A percentile compares a stretch with the other conserved stretches of the same genome.
Conservation (phyloP, 2,888 invertebrate species). For the Synanthedon myopaeformis region DNA sequence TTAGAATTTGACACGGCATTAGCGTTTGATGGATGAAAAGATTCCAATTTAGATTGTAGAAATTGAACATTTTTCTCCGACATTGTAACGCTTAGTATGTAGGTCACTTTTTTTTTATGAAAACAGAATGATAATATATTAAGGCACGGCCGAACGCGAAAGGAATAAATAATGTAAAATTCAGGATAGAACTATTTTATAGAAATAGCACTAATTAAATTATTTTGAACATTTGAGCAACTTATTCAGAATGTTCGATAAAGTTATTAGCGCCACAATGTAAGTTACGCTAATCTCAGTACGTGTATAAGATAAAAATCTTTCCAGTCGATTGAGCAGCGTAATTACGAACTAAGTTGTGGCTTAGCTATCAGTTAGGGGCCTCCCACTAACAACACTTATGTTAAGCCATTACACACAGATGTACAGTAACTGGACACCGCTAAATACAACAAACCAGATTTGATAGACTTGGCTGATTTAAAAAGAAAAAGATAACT, state of each 20-base stretch:
- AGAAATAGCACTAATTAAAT: too few species aligned
- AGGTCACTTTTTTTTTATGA: not conserved
- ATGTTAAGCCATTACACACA: slow-evolving; percentile 2
- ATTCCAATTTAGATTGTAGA: slow-evolving; percentile 25
- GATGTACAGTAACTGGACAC: not conserved
- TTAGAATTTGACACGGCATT: slow-evolving; percentile 17
- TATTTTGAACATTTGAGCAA: too few species aligned
- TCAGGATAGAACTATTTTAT: too few species aligned
- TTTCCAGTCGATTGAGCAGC: slow-evolving; percentile 10
- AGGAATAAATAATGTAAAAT: too few species aligned
- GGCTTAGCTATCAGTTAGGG: slow-evolving; percentile 10
- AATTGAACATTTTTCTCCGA: slow-evolving; percentile 7
- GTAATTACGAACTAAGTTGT: slow-evolving; percentile 10
- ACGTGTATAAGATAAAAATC: slow-evolving; percentile 10
- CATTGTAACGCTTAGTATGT: not conserved
- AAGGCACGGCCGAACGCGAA: not conserved
- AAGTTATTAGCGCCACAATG: too few species aligned
- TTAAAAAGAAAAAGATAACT: too few species aligned
- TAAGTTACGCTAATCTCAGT: not conserved
- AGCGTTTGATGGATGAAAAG: slow-evolving; percentile 22
- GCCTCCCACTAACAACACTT: slow-evolving; percentile 8
- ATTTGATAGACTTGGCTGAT: too few species aligned
- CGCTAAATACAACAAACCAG: too few species aligned
- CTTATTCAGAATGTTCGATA: too few species aligned
- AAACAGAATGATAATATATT: slow-evolving; percentile 1